phyloP scores from a whole-genome alignment of 2,113 vertebrate genomes.

The Steatornis caripensis region DNA sequence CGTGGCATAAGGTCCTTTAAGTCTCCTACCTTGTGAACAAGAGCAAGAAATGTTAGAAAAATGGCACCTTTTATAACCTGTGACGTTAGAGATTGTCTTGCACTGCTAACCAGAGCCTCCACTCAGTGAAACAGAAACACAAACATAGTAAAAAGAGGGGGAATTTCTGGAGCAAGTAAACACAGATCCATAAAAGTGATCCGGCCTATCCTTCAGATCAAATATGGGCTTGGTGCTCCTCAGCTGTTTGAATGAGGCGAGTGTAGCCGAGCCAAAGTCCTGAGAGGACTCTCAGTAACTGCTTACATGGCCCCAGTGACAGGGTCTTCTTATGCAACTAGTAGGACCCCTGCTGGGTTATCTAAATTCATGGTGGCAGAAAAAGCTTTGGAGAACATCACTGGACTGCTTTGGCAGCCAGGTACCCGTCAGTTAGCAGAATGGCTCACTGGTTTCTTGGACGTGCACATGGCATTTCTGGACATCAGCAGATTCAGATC shows the following conservation, averaged over 20 bases:
- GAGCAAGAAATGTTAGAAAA: background rate
- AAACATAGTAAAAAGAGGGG: background rate
- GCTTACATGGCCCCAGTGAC: background rate
- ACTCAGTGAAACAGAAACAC: background rate
- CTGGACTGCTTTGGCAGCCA: background rate
- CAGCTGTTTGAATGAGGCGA: background rate
- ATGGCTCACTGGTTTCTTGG: background rate
- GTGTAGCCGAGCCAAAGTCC: background rate
- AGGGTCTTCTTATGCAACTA: background rate
- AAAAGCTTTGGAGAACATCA: background rate
- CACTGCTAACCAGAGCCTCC: background rate
- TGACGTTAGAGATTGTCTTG: background rate
- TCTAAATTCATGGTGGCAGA: background rate
- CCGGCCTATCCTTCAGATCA: background rate
- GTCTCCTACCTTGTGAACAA: background rate
- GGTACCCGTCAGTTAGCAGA: background rate
- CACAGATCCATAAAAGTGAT: background rate
- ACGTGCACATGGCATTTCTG: background rate
- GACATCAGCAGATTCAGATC: background rate
- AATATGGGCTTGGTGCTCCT: rapidly evolving
- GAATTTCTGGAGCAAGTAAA: background rate
- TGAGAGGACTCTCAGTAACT: background rate
- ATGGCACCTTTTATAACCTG: background rate
- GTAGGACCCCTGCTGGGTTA: background rate
- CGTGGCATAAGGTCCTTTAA: background rate